Evolutionary conservation across 2,113 vertebrate genomes (phyloP), one percentile per base, ranked within the genome.

Genomic region (Australoheros scitulus): DNA sequence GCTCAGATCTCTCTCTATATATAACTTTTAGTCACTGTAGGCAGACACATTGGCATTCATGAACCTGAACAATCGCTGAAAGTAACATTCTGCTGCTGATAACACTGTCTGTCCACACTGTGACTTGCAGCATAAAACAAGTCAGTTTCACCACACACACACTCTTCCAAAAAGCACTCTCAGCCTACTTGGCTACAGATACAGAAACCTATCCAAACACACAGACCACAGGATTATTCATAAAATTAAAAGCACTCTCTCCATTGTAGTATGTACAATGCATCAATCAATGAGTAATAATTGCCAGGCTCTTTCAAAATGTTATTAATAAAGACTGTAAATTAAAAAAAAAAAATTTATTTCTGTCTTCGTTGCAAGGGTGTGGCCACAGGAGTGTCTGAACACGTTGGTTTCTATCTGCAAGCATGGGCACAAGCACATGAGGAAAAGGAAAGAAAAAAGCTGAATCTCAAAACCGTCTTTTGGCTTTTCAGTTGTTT

Each of bases 341-440:
- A 26, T 26, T 26, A 26, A 26, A 26, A 26, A 26, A 26, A 26
- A 26, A 26, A 26, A 0, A 43, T 24, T 47, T n/a, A n/a, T 50
- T 68, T 24, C 22, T 43, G 74, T 81, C 47, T 32, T 55, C 2
- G 15, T 59, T 77, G n/a, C 24, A 61, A 65, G 83, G 91, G 91
- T 88, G 92, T 85, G 91, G 75, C 84, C 76, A 38, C 58, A 38
- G 77, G 38, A 72, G 57, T 85, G 82, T 93, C 81, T 86, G 38
- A 87, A 90, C 88, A 90, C 61, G 88, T 75, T 41, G 87, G 79
- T 79, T 87, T 87, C 83, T 83, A 80, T 90, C 89, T 91, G 87
- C 81, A 91, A 68, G 79, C 55, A 85, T 57, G 60, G 82, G 72
- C 74, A 79, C 7, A 10, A 52, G 13, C 60, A 84, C 50, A 81